Conservation (phyloP, 2,888 invertebrate genomes). For the Fragum sueziense region DNA sequence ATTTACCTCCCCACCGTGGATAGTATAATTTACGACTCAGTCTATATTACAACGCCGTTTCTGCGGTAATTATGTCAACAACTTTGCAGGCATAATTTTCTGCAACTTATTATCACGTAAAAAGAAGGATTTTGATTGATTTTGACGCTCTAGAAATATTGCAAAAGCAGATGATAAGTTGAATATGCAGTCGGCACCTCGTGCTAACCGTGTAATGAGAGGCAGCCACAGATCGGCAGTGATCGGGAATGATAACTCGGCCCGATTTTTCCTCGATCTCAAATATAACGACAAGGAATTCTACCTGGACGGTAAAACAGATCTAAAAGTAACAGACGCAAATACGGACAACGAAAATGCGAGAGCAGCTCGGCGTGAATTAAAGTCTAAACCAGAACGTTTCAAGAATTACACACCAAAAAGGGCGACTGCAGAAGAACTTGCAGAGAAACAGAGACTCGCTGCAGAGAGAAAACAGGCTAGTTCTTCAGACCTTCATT, state of each 20-base stretch:
- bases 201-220: not conserved
- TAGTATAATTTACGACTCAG: not conserved
- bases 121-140: not conserved
- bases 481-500: not conserved
- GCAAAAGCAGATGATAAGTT: no score
- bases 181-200: not conserved
- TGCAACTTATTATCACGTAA: not conserved
- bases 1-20: not conserved
- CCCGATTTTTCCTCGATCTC: not conserved
- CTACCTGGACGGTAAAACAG: not conserved
- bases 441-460: constrained; percentile 8
- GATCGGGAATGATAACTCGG: constrained; percentile 1
- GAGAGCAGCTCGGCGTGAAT: not conserved
- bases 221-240: constrained; percentile 5
- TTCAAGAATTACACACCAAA: constrained; percentile 21
- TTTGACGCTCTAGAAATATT: not conserved
- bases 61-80: constrained; percentile 18
- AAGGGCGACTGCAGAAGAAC: constrained; percentile 20
- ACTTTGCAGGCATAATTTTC: not conserved
- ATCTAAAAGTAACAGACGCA: not conserved
- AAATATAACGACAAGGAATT: not conserved
- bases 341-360: not conserved
- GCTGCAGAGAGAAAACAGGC: constrained; percentile 32
- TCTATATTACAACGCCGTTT: not conserved
- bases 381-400: constrained; percentile 17